phyloP scores from a whole-genome alignment of 2,888 invertebrate genomes.

The Dasysyrphus albostriatus region DNA sequence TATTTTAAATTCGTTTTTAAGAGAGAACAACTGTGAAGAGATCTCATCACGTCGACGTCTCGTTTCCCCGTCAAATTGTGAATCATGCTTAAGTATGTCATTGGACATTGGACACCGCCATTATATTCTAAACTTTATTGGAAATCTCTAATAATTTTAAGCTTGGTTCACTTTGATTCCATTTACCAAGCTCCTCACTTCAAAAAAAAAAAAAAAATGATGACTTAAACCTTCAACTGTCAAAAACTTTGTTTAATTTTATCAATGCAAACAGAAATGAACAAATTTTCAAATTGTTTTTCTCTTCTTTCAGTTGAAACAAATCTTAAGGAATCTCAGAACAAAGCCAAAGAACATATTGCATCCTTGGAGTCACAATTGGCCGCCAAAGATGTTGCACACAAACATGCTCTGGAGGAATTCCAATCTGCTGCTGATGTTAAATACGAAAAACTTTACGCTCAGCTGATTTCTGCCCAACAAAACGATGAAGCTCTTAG shows the following conservation, averaged over 20 bases:
- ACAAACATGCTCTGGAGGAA: slow-evolving; percentile 79
- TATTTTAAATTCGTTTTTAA: too few relatives aligned
- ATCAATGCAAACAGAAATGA: background rate
- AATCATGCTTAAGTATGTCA: too few relatives aligned
- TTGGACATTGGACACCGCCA: too few relatives aligned
- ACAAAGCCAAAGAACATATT: slow-evolving; percentile 80
- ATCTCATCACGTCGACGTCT: too few relatives aligned
- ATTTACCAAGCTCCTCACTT: background rate
- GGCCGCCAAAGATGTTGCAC: slow-evolving; percentile 79
- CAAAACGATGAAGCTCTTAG: slow-evolving; percentile 80
- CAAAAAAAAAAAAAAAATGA: background rate
- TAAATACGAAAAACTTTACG: slow-evolving; percentile 80
- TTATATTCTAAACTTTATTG: too few relatives aligned
- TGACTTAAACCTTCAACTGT: background rate
- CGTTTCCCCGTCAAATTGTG: too few relatives aligned
- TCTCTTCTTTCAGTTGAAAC: slow-evolving; percentile 85
- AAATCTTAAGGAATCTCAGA: slow-evolving; percentile 84
- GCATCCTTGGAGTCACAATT: slow-evolving; percentile 80
- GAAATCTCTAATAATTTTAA: too few relatives aligned
- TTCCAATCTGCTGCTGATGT: slow-evolving; percentile 79
- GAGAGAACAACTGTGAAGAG: too few relatives aligned
- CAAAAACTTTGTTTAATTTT: background rate
- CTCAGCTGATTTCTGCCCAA: slow-evolving; percentile 83
- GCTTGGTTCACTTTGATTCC: background rate
- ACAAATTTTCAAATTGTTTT: slow-evolving; percentile 8